phyloP scores from a whole-genome alignment of 2,888 invertebrate species.

The Campoplex nolae region DNA sequence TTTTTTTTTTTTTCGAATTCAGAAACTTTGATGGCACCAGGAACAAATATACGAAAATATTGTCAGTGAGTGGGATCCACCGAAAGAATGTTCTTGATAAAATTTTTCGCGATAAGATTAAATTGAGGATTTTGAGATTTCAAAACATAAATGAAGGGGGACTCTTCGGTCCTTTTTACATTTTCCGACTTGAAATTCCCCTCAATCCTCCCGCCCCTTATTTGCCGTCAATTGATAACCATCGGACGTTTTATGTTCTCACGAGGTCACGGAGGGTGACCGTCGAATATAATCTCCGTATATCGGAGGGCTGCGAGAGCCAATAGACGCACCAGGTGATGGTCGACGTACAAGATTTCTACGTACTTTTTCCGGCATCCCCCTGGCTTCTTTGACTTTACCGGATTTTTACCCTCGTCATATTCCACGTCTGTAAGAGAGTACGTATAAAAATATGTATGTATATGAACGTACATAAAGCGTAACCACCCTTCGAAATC shows the following conservation, averaged over 20 bases:
- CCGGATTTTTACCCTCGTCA: conserved; percentile 54
- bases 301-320: conserved; percentile 19
- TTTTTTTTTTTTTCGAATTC: background rate
- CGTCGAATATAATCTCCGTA: conserved; percentile 53
- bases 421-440: conserved; percentile 21
- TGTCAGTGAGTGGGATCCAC: background rate
- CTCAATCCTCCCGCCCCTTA: background rate
- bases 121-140: background rate
- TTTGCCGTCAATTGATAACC: conserved; percentile 29
- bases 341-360: conserved; percentile 53
- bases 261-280: conserved; percentile 52
- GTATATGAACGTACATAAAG: conserved; percentile 15
- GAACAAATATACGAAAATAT: background rate
- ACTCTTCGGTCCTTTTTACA: background rate
- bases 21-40: background rate
- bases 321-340: conserved; percentile 59
- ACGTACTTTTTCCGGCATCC: conserved; percentile 47
- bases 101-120: conserved; percentile 47
- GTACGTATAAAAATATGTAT: background rate
- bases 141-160: too few relatives aligned
- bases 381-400: conserved; percentile 51
- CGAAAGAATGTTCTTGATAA: conserved; percentile 26
- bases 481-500: conserved; percentile 53
- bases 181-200: conserved; percentile 1
- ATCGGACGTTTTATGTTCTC: conserved; percentile 50